Conservation (phyloP, 2,113 vertebrate species). For the Peromyscus californicus region DNA sequence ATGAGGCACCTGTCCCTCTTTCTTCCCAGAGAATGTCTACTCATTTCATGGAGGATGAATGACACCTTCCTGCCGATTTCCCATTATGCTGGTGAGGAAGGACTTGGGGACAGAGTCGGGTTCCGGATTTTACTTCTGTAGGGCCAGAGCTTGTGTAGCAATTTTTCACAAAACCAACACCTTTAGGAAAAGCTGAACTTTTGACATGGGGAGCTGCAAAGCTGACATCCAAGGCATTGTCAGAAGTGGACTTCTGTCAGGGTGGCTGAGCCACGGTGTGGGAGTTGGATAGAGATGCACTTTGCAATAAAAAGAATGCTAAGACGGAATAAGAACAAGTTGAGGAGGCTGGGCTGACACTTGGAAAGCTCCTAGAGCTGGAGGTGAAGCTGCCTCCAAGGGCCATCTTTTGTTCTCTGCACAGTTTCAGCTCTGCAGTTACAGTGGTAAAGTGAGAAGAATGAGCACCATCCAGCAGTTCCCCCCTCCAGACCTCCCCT, state of each 20-base stretch:
- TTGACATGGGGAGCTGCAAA: background rate
- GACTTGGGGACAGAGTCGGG: background rate
- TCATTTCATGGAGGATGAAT: background rate
- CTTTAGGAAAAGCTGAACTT: conserved; percentile 49
- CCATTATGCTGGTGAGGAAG: background rate
- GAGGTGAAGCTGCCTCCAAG: background rate
- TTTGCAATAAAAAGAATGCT: background rate
- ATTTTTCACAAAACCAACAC: conserved; percentile 45
- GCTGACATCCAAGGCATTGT: conserved; percentile 20
- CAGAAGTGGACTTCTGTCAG: conserved; percentile 27
- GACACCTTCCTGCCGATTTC: background rate
- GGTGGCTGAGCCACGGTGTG: conserved; percentile 36
- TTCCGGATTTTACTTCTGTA: conserved; percentile 31
- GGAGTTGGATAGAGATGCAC: background rate
- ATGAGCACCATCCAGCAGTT: background rate
- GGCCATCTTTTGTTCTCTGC: conserved; percentile 59
- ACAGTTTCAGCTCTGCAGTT: conserved; percentile 44
- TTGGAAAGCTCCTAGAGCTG: background rate
- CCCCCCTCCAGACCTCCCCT: background rate
- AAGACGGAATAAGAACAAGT: conserved; percentile 14
- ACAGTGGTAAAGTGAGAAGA: conserved; percentile 56
- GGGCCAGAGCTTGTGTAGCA: background rate
- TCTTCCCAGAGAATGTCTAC: background rate
- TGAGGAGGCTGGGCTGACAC: background rate
- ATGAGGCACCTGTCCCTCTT: background rate